A percentile compares a stretch with the other conserved stretches of the same genome.
Evolutionary conservation across 92 coral and sea anemone genomes (phyloP).

Genomic region (Porites cylindrica): DNA sequence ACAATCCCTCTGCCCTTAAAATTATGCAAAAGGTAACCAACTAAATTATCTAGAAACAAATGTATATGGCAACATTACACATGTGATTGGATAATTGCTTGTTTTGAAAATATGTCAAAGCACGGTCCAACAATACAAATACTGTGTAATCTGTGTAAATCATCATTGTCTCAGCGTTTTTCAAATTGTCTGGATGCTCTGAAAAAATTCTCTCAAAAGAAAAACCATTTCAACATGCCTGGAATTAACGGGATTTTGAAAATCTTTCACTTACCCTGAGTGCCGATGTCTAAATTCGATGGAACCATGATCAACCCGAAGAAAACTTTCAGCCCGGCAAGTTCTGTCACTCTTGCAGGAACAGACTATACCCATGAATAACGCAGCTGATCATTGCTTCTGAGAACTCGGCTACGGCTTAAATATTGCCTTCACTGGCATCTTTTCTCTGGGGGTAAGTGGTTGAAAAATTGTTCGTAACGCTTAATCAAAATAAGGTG

Average conservation of each 20-base stretch:
- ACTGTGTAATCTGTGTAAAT: too few species aligned
- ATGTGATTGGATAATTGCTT: too few species aligned
- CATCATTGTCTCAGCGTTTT: too few species aligned
- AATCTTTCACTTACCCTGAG: constrained; percentile 22
- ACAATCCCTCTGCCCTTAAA: too few species aligned
- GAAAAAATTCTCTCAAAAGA: not conserved
- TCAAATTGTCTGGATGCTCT: too few species aligned
- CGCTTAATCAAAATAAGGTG: not conserved
- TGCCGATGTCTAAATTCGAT: constrained; percentile 17
- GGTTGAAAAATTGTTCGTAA: not conserved
- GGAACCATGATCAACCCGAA: constrained; percentile 32
- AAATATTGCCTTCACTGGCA: not conserved
- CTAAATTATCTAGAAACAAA: too few species aligned
- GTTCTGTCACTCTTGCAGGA: constrained; percentile 33
- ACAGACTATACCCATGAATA: constrained; percentile 43
- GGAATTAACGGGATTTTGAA: too few species aligned
- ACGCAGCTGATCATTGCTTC: constrained; percentile 4
- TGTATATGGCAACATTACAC: too few species aligned
- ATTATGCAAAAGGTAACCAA: too few species aligned
- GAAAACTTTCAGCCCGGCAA: constrained; percentile 30
- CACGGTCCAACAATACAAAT: too few species aligned
- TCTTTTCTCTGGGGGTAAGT: constrained; percentile 2
- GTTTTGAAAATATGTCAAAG: too few species aligned
- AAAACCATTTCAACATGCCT: too few species aligned
- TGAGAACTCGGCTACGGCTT: not conserved